A percentile compares a stretch with the other conserved stretches of the same genome.
Evolutionary conservation across 2,797 vertebrate genomes (phyloP).

Genomic region (Acanthurus lineatus): DNA sequence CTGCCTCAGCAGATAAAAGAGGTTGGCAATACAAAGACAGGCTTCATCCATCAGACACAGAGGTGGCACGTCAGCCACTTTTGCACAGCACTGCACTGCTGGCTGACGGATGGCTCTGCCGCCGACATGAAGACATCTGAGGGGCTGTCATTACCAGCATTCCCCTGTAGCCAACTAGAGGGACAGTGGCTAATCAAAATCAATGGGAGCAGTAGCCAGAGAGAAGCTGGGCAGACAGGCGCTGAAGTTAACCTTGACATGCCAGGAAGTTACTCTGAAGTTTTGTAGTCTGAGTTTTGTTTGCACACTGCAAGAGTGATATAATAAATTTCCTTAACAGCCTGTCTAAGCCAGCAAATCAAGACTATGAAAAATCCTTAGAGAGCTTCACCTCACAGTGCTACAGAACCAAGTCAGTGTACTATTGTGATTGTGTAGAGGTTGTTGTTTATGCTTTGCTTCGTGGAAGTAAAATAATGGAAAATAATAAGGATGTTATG

Average conservation of each 20-base stretch:
- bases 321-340: slow-evolving; percentile 29
- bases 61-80: slow-evolving; percentile 79
- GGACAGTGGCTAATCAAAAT: slow-evolving; percentile 72
- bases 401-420: slow-evolving; percentile 1
- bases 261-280: slow-evolving; percentile 49
- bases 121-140: slow-evolving; percentile 81
- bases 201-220: slow-evolving; percentile 56
- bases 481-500: slow-evolving; percentile 63
- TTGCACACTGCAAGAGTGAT: slow-evolving; percentile 15
- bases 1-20: slow-evolving; percentile 80
- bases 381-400: slow-evolving; percentile 3
- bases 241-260: slow-evolving; percentile 47
- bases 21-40: slow-evolving; percentile 69
- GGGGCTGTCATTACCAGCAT: slow-evolving; percentile 70
- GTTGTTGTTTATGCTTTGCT: slow-evolving; percentile 37
- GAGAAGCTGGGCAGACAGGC: slow-evolving; percentile 28
- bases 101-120: slow-evolving; percentile 80
- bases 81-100: slow-evolving; percentile 57
- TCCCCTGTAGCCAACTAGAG: slow-evolving; percentile 61
- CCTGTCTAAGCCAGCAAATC: slow-evolving; percentile 7
- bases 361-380: background rate
- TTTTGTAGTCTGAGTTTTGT: slow-evolving; percentile 33
- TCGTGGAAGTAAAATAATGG: slow-evolving; percentile 54
- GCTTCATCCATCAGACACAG: slow-evolving; percentile 78
- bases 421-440: slow-evolving; percentile 23